Percentiles rank a stretch among this genome's conserved stretches.
Conservation (phyloP, 2,797 vertebrate genomes). For the Etheostoma perlongum region DNA sequence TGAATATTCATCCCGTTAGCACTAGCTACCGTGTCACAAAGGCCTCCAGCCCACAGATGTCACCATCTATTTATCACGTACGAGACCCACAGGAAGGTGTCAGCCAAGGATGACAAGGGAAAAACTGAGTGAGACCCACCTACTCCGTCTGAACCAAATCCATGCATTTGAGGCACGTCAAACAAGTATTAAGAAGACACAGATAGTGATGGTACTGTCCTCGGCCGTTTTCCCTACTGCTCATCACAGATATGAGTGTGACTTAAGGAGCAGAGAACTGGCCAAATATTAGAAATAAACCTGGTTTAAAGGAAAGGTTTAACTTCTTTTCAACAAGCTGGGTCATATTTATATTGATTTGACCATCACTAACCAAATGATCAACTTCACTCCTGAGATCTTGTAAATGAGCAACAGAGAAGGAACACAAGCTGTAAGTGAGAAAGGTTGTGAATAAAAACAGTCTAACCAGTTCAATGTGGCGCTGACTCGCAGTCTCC, state of each 20-base stretch:
- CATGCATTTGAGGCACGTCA: conserved; percentile 17
- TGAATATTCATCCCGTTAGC: conserved; percentile 71
- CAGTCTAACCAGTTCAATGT: not conserved
- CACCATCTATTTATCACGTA: conserved; percentile 64
- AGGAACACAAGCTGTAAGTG: not conserved
- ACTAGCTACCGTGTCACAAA: conserved; percentile 26
- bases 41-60: conserved; percentile 57
- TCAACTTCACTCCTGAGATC: not conserved
- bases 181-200: not conserved
- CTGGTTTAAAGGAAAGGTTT: not conserved
- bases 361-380: not conserved
- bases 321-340: not conserved
- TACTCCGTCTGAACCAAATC: not conserved
- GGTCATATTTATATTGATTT: not conserved
- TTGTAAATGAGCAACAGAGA: not conserved
- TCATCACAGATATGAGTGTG: not conserved
- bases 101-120: conserved; percentile 25
- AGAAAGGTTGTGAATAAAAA: not conserved
- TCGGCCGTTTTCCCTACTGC: conserved; percentile 10
- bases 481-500: no score
- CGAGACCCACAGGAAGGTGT: conserved; percentile 42
- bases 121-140: not conserved
- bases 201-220: conserved; percentile 5
- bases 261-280: conserved; percentile 6
- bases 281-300: conserved; percentile 1